Evolutionary conservation across 1,140 invertebrate species (phyloP).

Genomic region (Diachasma alloeum): DNA sequence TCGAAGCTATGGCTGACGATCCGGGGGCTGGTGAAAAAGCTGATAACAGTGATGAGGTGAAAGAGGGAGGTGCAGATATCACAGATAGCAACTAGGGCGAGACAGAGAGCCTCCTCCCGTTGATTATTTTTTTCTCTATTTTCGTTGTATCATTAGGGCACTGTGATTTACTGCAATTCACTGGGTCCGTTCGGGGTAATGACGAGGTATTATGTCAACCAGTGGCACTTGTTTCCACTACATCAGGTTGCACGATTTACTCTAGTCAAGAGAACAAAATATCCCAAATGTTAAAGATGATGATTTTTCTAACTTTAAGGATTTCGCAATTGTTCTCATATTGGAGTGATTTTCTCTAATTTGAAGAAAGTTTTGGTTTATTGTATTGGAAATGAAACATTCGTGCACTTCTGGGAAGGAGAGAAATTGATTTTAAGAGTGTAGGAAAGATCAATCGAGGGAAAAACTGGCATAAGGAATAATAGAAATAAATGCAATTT

Average conservation of each 20-base stretch:
- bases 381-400: background rate
- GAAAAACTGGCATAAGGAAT: background rate
- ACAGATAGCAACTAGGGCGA: background rate
- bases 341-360: background rate
- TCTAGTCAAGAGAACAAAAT: conserved; percentile 2
- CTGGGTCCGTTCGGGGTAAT: background rate
- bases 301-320: background rate
- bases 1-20: background rate
- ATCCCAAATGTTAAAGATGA: background rate
- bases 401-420: background rate
- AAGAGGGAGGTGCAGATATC: background rate
- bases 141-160: background rate
- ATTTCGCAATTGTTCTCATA: background rate
- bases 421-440: background rate
- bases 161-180: background rate
- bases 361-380: background rate
- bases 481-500: background rate
- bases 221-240: background rate
- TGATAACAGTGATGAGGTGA: background rate
- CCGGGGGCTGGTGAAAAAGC: background rate
- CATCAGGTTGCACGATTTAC: background rate
- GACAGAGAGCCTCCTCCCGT: background rate
- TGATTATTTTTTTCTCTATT: background rate
- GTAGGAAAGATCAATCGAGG: background rate
- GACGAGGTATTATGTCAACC: background rate